Conservation (phyloP, 2,797 vertebrate genomes). For the Podarcis siculus region DNA sequence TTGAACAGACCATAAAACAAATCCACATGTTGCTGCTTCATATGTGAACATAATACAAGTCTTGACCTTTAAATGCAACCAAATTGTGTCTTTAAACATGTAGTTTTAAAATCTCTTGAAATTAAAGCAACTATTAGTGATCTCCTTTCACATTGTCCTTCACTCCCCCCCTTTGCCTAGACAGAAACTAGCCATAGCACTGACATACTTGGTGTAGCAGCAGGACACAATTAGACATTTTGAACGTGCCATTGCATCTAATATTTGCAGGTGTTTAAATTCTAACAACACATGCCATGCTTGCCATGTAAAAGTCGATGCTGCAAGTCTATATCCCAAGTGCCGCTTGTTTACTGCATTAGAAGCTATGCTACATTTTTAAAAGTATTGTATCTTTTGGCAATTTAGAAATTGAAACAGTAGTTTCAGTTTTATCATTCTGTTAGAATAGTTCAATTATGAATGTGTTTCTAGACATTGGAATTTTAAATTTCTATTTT, state of each 20-base stretch:
- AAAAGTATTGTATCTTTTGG: too few species aligned
- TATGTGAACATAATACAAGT: not conserved
- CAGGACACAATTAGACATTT: too few species aligned
- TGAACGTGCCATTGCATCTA: not conserved
- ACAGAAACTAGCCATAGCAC: not conserved
- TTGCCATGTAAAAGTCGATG: not conserved
- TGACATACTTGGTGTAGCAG: not conserved
- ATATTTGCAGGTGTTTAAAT: not conserved
- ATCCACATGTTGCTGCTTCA: accelerated
- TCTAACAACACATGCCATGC: not conserved
- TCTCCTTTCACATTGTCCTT: not conserved
- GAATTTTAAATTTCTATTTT: not conserved
- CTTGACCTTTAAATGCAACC: not conserved
- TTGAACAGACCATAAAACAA: not conserved
- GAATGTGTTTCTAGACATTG: too few species aligned
- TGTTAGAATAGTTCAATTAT: too few species aligned
- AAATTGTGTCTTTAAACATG: not conserved
- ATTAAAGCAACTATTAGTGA: not conserved
- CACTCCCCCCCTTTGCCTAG: not conserved
- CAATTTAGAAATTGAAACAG: too few species aligned
- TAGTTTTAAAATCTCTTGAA: not conserved
- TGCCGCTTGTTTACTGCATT: not conserved
- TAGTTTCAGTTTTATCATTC: too few species aligned
- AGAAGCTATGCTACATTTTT: not conserved
- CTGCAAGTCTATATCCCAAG: not conserved